Evolutionary conservation across 1,140 invertebrate genomes (phyloP).

Genomic region (Neodiprion lecontei): DNA sequence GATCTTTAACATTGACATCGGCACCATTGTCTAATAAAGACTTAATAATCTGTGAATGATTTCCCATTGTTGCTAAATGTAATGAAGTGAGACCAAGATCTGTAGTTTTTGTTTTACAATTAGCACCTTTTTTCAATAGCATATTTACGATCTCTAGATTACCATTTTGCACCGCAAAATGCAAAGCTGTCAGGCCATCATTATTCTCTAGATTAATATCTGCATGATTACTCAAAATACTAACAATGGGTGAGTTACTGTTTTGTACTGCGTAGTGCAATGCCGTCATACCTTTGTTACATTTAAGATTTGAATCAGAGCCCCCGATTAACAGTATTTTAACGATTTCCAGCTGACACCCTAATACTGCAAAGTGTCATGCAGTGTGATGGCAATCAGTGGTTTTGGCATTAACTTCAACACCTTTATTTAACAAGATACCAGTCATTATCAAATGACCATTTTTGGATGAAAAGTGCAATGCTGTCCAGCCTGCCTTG

Average conservation of each 20-base stretch:
- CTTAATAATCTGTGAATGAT: slow-evolving; percentile 19
- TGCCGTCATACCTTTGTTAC: slow-evolving; percentile 22
- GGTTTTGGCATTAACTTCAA: slow-evolving; percentile 23
- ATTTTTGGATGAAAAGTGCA: slow-evolving; percentile 28
- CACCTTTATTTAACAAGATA: slow-evolving; percentile 25
- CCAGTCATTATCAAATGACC: slow-evolving; percentile 26
- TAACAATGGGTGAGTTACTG: no score
- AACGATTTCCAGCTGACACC: slow-evolving; percentile 13
- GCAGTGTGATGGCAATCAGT: slow-evolving; percentile 12
- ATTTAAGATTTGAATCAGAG: slow-evolving; percentile 19
- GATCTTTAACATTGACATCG: slow-evolving; percentile 24
- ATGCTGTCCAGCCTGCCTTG: slow-evolving; percentile 16
- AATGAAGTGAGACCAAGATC: slow-evolving; percentile 9
- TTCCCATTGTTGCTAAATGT: slow-evolving; percentile 23
- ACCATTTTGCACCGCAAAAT: slow-evolving; percentile 18
- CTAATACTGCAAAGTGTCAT: slow-evolving; percentile 19
- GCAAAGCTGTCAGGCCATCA: neutral
- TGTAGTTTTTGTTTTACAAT: slow-evolving; percentile 25
- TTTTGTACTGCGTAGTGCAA: no score
- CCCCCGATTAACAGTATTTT: slow-evolving; percentile 19
- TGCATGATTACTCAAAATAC: no score
- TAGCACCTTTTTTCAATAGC: slow-evolving; percentile 27
- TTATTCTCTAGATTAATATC: no score
- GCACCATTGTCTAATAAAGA: slow-evolving; percentile 29
- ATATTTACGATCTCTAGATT: slow-evolving; percentile 25